Evolutionary conservation across 2,888 invertebrate genomes (phyloP).

Genomic region (Eilema sororculum): DNA sequence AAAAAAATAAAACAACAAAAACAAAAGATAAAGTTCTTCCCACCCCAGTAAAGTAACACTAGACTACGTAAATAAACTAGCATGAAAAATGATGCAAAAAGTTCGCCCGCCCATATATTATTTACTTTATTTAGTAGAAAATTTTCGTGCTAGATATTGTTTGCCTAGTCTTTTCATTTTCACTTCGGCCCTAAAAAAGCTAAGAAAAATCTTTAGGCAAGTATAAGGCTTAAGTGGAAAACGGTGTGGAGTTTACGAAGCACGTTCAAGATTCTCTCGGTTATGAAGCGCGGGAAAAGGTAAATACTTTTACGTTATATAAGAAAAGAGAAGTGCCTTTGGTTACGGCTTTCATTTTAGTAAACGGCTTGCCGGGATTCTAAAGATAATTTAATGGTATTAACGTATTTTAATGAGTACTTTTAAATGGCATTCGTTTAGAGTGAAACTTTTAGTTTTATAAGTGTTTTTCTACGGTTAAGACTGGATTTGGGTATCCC

Average conservation of each 20-base stretch:
- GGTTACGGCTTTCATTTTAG: conserved; percentile 1
- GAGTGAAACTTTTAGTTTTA: background rate
- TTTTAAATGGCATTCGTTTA: background rate
- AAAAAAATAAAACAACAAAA: background rate
- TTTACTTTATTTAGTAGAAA: conserved; percentile 4
- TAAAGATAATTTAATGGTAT: background rate
- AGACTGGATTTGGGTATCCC: no score
- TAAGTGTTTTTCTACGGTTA: no score
- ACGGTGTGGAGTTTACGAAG: conserved; percentile 12
- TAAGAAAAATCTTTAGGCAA: conserved; percentile 9
- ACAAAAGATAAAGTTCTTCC: background rate
- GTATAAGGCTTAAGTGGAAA: conserved; percentile 5
- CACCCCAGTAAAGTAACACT: background rate
- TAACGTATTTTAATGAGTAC: background rate
- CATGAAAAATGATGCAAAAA: background rate
- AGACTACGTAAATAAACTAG: conserved; percentile 3
- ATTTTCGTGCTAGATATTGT: conserved; percentile 2
- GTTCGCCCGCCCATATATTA: background rate
- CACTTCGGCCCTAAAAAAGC: conserved; percentile 2
- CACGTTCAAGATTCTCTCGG: conserved; percentile 15
- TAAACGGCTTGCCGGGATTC: background rate
- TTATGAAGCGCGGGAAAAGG: conserved; percentile 13
- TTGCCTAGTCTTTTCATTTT: conserved; percentile 14
- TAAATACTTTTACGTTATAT: conserved; percentile 7
- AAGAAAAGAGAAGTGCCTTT: background rate